phyloP scores from a whole-genome alignment of 1,140 invertebrate genomes.

The Drosophila orena region DNA sequence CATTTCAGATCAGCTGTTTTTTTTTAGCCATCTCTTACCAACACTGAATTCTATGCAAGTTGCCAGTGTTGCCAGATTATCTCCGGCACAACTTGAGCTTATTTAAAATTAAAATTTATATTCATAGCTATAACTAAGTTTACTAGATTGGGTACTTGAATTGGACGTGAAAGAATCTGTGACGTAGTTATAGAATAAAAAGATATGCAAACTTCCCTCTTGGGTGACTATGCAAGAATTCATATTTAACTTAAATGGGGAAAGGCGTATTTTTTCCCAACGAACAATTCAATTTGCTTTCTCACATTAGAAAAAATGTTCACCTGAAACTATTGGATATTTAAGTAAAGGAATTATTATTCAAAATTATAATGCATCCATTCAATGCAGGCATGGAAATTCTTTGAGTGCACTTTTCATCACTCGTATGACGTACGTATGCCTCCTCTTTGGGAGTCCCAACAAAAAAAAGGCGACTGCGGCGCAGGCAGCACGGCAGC shows the following conservation, averaged over 20 bases:
- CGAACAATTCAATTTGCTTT: no score
- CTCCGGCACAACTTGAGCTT: neutral
- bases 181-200: neutral
- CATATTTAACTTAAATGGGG: conserved; percentile 5
- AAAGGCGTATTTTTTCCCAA: neutral
- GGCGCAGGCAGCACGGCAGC: conserved; percentile 7
- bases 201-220: neutral
- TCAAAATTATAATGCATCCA: no score
- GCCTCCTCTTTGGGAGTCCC: conserved; percentile 49
- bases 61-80: conserved; percentile 27
- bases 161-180: neutral
- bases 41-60: neutral
- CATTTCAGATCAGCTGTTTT: conserved; percentile 4
- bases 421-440: conserved; percentile 20
- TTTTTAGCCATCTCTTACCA: neutral
- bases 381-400: neutral
- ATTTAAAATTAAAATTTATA: conserved; percentile 13
- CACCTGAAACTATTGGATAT: neutral
- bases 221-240: neutral
- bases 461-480: conserved; percentile 24
- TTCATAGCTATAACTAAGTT: neutral
- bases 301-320: accelerated
- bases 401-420: neutral
- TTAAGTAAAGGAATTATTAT: no score
- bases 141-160: neutral